Conservation (phyloP, 2,113 vertebrate genomes). For the Geococcyx californianus region DNA sequence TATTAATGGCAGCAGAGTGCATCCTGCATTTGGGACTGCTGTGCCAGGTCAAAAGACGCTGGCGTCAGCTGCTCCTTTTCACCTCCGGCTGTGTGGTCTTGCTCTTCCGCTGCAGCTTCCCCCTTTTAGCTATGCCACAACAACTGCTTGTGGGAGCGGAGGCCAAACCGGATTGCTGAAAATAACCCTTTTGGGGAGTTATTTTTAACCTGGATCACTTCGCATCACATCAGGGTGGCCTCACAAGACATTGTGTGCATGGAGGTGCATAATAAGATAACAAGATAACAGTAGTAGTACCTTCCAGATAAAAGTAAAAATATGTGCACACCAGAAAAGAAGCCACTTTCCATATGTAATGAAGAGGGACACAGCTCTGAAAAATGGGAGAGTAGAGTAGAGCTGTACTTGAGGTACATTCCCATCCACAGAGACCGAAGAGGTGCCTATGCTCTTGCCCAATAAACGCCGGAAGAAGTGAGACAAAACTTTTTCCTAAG, state of each 20-base stretch:
- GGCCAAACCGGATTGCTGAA: not conserved
- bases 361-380: not conserved
- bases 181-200: not conserved
- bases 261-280: rapidly evolving
- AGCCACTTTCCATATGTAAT: not conserved
- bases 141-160: slow-evolving; percentile 3
- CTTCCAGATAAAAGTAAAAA: not conserved
- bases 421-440: not conserved
- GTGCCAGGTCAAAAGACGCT: rapidly evolving
- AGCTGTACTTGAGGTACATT: not conserved
- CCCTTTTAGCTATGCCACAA: not conserved
- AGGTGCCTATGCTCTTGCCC: not conserved
- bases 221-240: not conserved
- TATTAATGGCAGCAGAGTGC: not conserved
- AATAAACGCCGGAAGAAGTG: not conserved
- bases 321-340: not conserved
- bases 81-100: not conserved
- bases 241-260: rapidly evolving
- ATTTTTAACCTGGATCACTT: not conserved
- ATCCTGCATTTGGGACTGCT: not conserved
- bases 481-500: not conserved
- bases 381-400: not conserved
- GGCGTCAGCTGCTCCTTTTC: not conserved
- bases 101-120: not conserved
- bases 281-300: not conserved